These are phyloP conservation scores for Nycteola revayana DNA, from an alignment of 2,888 invertebrate genomes.

Conservation along the genomic window DNA sequence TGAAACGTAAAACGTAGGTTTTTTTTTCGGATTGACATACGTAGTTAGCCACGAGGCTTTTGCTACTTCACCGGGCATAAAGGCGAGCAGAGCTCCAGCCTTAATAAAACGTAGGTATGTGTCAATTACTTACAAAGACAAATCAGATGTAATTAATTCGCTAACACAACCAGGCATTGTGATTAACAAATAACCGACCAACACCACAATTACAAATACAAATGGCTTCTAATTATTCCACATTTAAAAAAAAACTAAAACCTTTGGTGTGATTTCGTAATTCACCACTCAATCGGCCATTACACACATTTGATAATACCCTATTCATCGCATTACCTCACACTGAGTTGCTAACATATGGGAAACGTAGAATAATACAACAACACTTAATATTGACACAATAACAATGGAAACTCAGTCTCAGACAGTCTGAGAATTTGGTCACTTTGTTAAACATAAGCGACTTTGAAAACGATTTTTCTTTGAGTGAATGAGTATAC, in stretches of 20 bases:
- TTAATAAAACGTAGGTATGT: neutral
- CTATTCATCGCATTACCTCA: conserved; percentile 61
- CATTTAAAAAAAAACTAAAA: conserved; percentile 26
- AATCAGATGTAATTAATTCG: conserved; percentile 6
- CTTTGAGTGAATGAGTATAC: too few relatives aligned
- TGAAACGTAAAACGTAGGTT: too few relatives aligned
- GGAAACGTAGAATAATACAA: conserved; percentile 51
- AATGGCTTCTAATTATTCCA: conserved; percentile 31
- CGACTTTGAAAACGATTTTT: too few relatives aligned
- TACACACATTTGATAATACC: conserved; percentile 65
- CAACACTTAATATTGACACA: conserved; percentile 52
- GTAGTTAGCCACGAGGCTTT: too few relatives aligned
- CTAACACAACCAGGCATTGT: conserved; percentile 17
- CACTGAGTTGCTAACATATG: conserved; percentile 47
- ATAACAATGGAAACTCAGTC: conserved; percentile 48
- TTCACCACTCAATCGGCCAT: conserved; percentile 37
- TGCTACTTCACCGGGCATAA: too few relatives aligned
- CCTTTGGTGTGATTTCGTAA: conserved; percentile 29
- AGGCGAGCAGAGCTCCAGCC: too few relatives aligned
- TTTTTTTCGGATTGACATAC: too few relatives aligned
- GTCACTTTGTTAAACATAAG: too few relatives aligned
- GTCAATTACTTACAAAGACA: neutral
- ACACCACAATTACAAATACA: conserved; percentile 25
- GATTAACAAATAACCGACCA: conserved; percentile 20
- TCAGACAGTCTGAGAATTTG: too few relatives aligned